A percentile compares a stretch with the other conserved stretches of the same genome.
Conservation (phyloP, 2,113 vertebrate genomes). For the Setophaga coronata region DNA sequence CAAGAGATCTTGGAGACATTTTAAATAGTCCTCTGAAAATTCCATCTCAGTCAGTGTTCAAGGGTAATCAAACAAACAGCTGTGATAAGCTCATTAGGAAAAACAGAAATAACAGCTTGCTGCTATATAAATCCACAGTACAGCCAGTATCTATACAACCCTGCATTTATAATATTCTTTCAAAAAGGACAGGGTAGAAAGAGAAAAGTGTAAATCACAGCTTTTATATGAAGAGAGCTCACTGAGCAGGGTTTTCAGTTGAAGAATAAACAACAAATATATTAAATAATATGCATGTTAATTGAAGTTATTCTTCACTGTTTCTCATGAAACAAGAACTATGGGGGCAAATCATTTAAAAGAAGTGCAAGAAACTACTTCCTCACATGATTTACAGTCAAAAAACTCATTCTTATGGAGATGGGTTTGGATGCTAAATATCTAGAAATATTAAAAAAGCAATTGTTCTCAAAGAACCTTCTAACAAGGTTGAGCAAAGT, state of each 20-base stretch:
- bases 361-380: not conserved
- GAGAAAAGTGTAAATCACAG: not conserved
- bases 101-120: slow-evolving; percentile 13
- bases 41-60: not conserved
- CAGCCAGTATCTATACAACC: not conserved
- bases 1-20: not conserved
- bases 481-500: not conserved
- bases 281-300: not conserved
- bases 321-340: not conserved
- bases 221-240: not conserved
- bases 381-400: not conserved
- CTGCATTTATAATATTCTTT: not conserved
- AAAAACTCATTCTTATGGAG: not conserved
- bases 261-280: not conserved
- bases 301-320: not conserved
- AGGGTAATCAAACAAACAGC: slow-evolving; percentile 37
- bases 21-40: slow-evolving; percentile 2
- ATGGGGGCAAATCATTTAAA: not conserved
- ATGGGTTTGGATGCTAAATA: not conserved
- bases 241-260: not conserved
- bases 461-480: not conserved
- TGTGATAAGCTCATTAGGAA: slow-evolving; percentile 13
- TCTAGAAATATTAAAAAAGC: not conserved
- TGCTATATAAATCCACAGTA: not conserved
- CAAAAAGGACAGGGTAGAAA: not conserved